phyloP scores from a whole-genome alignment of 2,888 invertebrate genomes.

The Ferrisia virgata region DNA sequence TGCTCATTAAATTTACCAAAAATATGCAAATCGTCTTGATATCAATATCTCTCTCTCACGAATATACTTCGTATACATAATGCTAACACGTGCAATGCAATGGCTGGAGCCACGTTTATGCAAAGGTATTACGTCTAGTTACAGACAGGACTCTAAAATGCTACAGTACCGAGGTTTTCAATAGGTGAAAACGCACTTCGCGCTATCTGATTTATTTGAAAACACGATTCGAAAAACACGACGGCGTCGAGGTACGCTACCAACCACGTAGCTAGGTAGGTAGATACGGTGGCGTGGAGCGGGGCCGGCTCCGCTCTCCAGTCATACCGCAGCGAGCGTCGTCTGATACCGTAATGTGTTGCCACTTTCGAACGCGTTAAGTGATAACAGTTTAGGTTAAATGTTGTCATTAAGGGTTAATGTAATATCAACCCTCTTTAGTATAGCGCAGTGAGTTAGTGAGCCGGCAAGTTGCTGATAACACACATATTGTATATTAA shows the following conservation, averaged over 20 bases:
- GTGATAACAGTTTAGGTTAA: constrained; percentile 46
- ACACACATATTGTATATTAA: constrained; percentile 45
- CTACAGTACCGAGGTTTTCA: not conserved
- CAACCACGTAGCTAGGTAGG: not conserved
- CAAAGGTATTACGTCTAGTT: no score
- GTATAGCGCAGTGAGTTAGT: constrained; percentile 40
- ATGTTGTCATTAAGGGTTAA: constrained; percentile 46
- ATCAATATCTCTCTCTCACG: no score
- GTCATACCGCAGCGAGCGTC: not conserved
- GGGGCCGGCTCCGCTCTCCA: no score
- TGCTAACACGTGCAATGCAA: no score
- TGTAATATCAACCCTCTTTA: constrained; percentile 46
- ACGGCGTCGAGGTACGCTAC: not conserved
- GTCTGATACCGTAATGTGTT: constrained; percentile 45
- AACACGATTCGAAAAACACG: not conserved
- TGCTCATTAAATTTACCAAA: no score
- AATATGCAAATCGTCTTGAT: no score
- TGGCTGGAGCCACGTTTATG: no score
- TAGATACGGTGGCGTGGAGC: no score
- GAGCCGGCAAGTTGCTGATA: constrained; percentile 46
- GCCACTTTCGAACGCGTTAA: constrained; percentile 46
- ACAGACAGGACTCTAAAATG: no score
- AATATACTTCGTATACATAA: no score
- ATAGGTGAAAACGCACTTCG: constrained; percentile 40
- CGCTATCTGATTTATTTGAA: constrained; percentile 40